Evolutionary conservation across 2,888 invertebrate species (phyloP), one percentile per base, ranked within the genome.

Genomic region (Hirtodrosophila trivittata): DNA sequence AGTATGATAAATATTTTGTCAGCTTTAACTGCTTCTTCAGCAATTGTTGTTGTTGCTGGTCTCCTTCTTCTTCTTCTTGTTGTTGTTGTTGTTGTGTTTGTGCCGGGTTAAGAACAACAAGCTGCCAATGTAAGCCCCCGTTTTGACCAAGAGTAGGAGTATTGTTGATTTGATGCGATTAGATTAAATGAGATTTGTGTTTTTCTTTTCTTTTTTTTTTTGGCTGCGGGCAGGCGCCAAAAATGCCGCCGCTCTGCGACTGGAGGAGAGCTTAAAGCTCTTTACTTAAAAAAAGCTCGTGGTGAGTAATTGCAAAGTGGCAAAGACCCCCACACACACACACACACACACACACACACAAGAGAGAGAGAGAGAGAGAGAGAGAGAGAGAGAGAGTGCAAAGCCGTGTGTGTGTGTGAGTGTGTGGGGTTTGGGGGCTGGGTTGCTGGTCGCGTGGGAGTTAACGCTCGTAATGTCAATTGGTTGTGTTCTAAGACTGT

Each of bases 401-500:
- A 21, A 21, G 18, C 18, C 5, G 18, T 5, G n/a, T 13, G 9
- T 16, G 14, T 12, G 16, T 9, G 2, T 9, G 37, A 6, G 43
- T 5, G 13, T 5, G 5, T 3, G 39, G 54, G 25, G 16, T 9
- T 28, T 32, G 38, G 30, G 39, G 12, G 12, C 26, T 46, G 12
- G 13, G 28, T 33, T 28, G 45, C n/a, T n/a, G 38, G 21, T 51
- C 26, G 64, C 52, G 82, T 64, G 69, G 74, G 66, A 77, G 77
- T 69, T 63, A 60, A 63, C 74, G 85, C 77, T 73, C 64, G 66
- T 84, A 84, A 84, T 84, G 82, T 84, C 85, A 77, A 74, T 81
- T 85, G 75, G 70, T 74, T 77, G 66, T 58, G 51, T 60, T 81
- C 63, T 58, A 60, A 70, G 77, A 46, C 74, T 59, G 64, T 63